These are phyloP conservation scores for Cheirogaleus medius DNA, from an alignment of 2,113 vertebrate species.

Conservation along the genomic window DNA sequence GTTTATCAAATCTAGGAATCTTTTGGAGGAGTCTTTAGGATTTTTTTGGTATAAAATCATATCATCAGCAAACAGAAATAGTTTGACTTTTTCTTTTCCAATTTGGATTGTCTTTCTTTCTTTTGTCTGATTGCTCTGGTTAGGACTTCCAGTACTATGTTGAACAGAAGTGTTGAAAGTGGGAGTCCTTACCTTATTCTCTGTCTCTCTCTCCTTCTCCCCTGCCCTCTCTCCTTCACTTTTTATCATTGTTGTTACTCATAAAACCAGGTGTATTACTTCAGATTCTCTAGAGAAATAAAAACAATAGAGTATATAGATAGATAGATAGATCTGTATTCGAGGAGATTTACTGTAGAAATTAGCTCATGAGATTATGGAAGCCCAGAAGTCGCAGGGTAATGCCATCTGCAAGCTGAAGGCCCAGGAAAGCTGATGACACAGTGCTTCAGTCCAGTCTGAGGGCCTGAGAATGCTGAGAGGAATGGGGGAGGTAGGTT, in stretches of 20 bases:
- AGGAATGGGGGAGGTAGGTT: background rate
- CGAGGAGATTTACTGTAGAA: background rate
- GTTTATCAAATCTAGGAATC: no score
- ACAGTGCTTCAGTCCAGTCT: background rate
- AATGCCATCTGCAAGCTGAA: background rate
- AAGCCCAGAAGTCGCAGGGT: background rate
- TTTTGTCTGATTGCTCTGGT: no score
- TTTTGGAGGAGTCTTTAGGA: no score
- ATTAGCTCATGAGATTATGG: background rate
- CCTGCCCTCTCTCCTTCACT: background rate
- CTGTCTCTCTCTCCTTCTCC: background rate
- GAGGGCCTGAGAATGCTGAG: background rate
- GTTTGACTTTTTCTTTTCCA: no score
- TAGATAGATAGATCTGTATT: background rate
- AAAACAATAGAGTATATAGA: background rate
- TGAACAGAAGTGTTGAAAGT: no score
- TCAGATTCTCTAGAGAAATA: background rate
- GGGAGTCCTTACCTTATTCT: no score
- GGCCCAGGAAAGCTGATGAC: background rate
- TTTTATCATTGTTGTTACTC: background rate
- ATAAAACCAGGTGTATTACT: background rate
- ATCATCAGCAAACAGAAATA: no score
- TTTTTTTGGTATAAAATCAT: no score
- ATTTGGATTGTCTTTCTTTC: no score
- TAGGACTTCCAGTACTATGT: no score